Conservation (phyloP, 2,113 vertebrate genomes). For the Todiramphus saurophagus region DNA sequence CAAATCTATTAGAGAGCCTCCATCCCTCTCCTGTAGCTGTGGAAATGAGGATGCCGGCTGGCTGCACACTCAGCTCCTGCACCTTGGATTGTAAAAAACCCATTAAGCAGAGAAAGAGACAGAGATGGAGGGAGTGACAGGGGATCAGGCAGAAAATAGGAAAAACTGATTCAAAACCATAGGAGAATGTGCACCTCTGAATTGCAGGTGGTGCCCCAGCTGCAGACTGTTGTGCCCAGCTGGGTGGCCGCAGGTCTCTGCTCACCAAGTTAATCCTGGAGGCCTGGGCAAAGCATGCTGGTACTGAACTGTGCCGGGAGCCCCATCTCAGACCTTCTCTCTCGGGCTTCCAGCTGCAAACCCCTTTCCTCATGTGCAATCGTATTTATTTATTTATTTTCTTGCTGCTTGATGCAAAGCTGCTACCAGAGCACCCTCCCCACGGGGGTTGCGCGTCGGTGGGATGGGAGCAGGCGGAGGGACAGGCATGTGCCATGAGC, state of each 20-base stretch:
- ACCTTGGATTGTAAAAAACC: background rate
- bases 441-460: background rate
- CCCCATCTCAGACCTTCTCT: background rate
- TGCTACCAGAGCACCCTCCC: background rate
- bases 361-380: background rate
- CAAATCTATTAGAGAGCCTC: background rate
- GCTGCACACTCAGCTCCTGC: background rate
- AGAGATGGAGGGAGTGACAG: background rate
- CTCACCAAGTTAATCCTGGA: background rate
- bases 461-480: background rate
- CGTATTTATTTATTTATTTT: constrained; percentile 66
- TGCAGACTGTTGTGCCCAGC: background rate
- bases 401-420: constrained; percentile 27
- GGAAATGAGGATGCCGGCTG: background rate
- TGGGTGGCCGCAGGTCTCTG: background rate
- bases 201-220: background rate
- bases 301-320: background rate
- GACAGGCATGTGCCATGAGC: background rate
- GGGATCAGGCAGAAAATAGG: background rate
- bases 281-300: background rate
- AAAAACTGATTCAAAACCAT: background rate
- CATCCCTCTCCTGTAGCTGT: background rate
- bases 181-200: background rate
- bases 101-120: background rate
- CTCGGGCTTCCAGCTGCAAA: background rate